Percentiles rank a stretch among this genome's conserved stretches.
Conservation (phyloP, 2,888 invertebrate genomes). For the Carpatolechia fugitivella region DNA sequence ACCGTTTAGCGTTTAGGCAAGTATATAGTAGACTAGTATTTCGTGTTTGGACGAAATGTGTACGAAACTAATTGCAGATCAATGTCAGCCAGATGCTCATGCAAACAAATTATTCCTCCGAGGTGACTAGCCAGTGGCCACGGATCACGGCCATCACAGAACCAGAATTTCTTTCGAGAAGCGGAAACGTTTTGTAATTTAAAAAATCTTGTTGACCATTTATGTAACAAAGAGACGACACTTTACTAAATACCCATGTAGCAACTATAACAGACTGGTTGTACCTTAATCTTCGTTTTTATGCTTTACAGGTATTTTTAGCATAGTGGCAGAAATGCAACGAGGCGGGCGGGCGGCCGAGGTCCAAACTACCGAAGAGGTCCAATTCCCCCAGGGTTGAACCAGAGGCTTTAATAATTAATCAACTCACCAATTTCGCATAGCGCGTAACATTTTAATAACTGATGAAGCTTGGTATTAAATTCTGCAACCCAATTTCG, state of each 20-base stretch:
- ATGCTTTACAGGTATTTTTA: not conserved
- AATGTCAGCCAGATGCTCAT: constrained; percentile 13
- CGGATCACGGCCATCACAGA: not conserved
- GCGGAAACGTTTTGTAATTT: not conserved
- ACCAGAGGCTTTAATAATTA: constrained; percentile 13
- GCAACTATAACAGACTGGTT: too few relatives aligned
- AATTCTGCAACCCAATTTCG: constrained; percentile 19
- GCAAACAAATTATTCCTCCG: constrained; percentile 4
- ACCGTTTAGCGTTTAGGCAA: too few relatives aligned
- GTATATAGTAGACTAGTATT: not conserved
- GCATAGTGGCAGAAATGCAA: not conserved
- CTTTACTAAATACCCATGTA: too few relatives aligned
- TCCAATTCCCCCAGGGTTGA: constrained; percentile 10
- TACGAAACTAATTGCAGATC: constrained; percentile 19
- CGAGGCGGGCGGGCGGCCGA: not conserved
- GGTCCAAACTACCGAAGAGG: constrained; percentile 1
- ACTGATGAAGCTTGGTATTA: constrained; percentile 18
- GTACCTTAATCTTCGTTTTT: too few relatives aligned
- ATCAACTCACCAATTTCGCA: constrained; percentile 15
- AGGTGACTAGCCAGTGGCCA: not conserved
- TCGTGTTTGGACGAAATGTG: constrained; percentile 5
- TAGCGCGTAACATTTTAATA: constrained; percentile 18
- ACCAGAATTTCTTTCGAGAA: not conserved
- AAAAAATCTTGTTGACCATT: too few relatives aligned
- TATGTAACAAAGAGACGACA: too few relatives aligned